phyloP scores from a whole-genome alignment of 2,113 vertebrate genomes.

The Geococcyx californianus region DNA sequence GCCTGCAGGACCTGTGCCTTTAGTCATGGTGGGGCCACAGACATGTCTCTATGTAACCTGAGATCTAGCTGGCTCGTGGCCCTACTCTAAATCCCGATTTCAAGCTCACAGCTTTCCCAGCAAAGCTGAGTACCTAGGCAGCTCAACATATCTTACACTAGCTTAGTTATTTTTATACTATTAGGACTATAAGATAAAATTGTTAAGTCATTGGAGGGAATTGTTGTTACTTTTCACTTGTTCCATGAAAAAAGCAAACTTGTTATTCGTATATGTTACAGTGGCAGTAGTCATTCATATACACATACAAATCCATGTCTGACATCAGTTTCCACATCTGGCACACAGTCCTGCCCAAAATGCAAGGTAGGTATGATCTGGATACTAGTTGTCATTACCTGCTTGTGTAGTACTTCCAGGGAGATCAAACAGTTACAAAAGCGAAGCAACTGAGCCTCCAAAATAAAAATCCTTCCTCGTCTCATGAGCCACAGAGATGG shows the following conservation, averaged over 20 bases:
- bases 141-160: background rate
- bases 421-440: constrained; percentile 49
- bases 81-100: background rate
- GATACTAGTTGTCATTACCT: constrained; percentile 41
- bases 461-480: background rate
- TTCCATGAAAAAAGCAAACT: background rate
- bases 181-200: background rate
- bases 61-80: background rate
- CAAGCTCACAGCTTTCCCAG: background rate
- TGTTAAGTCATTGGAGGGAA: background rate
- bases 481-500: constrained; percentile 37
- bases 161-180: background rate
- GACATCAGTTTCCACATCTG: background rate
- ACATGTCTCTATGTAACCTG: background rate
- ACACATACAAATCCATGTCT: background rate
- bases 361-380: background rate
- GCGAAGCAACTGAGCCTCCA: background rate
- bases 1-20: background rate
- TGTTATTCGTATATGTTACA: background rate
- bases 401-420: constrained; percentile 54
- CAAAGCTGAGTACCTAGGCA: background rate
- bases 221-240: background rate
- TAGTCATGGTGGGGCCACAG: background rate
- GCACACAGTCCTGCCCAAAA: background rate
- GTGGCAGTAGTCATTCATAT: background rate